Evolutionary conservation across 92 coral and sea anemone species (phyloP).

Genomic region (Palythoa heliodiscus): DNA sequence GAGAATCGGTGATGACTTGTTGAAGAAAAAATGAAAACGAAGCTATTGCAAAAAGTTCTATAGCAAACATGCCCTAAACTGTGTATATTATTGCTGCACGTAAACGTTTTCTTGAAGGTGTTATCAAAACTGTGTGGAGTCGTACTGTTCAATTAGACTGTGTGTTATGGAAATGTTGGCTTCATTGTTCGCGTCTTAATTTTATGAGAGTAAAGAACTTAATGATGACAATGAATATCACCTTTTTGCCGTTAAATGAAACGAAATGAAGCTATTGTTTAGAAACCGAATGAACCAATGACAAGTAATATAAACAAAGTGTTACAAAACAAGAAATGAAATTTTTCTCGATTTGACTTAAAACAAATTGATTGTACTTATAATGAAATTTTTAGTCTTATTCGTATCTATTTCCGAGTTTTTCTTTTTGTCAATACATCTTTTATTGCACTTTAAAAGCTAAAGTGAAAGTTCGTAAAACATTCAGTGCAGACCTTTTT

Average conservation of each 20-base stretch:
- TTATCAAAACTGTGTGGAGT: not conserved
- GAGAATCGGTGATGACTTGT: not conserved
- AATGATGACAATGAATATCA: not conserved
- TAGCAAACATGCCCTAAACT: not conserved
- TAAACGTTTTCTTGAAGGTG: not conserved
- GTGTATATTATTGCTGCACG: not conserved
- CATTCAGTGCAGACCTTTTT: not conserved
- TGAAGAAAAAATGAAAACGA: not conserved
- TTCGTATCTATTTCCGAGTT: not conserved
- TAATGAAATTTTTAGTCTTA: not conserved
- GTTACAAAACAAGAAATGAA: too few relatives aligned
- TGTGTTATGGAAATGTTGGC: not conserved
- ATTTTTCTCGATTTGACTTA: not conserved
- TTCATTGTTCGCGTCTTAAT: not conserved
- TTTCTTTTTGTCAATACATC: not conserved
- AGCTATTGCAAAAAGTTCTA: not conserved
- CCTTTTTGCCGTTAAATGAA: not conserved
- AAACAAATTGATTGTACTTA: not conserved
- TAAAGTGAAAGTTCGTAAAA: not conserved
- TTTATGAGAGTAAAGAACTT: not conserved
- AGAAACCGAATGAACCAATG: not conserved
- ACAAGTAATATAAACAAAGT: not conserved
- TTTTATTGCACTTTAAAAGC: not conserved
- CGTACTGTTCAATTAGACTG: not conserved
- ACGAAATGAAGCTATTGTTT: conserved; percentile 1